phyloP scores from a whole-genome alignment of 30 jellyfish, hydroid and myxozoan species.

The Aurelia aurita complex sp. Pacific region DNA sequence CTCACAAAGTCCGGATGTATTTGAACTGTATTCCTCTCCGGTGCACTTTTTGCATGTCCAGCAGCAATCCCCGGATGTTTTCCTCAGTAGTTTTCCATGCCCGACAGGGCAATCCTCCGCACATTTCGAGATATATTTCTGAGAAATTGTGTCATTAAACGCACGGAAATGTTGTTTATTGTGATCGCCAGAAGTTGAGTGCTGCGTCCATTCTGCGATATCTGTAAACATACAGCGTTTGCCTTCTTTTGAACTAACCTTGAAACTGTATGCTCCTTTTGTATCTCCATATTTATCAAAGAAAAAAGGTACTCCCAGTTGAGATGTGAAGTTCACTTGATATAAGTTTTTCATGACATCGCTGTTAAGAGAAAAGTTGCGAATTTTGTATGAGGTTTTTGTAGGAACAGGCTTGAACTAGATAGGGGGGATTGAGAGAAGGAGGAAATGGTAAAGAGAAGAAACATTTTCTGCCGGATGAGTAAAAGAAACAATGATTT shows the following conservation, averaged over 20 bases:
- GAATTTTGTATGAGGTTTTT: no score
- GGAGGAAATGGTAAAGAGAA: no score
- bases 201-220: conserved; percentile 37
- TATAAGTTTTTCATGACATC: conserved; percentile 38
- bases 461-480: no score
- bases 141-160: background rate
- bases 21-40: conserved; percentile 63
- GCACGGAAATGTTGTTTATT: background rate
- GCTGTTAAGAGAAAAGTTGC: conserved; percentile 1
- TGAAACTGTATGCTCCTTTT: conserved; percentile 52
- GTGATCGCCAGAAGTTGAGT: background rate
- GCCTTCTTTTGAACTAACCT: background rate
- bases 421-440: no score
- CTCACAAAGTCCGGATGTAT: conserved; percentile 42
- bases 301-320: conserved; percentile 52
- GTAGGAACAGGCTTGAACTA: no score
- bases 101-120: conserved; percentile 32
- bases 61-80: conserved; percentile 43
- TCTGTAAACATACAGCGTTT: background rate
- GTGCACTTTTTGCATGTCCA: conserved; percentile 67
- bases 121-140: conserved; percentile 20
- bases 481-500: no score
- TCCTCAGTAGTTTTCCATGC: conserved; percentile 23
- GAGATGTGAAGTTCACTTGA: conserved; percentile 68
- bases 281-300: conserved; percentile 70